These are phyloP conservation scores for Pitta sordida DNA, from an alignment of 2,113 vertebrate genomes.

Conservation along the genomic window DNA sequence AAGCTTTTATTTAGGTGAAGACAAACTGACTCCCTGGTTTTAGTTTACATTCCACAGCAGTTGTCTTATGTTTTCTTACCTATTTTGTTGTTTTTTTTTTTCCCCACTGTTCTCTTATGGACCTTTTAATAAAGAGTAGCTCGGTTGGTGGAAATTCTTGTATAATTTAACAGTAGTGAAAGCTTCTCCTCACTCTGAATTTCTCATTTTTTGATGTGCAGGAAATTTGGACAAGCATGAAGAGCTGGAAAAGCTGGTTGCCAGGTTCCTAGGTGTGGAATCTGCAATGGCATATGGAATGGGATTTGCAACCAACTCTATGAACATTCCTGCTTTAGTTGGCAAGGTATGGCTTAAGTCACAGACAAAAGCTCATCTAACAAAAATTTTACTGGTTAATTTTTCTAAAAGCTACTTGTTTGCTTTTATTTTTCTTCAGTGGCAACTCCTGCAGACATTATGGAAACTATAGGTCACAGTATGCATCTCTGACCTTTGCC, in stretches of 20 bases:
- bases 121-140: background rate
- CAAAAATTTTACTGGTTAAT: background rate
- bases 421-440: background rate
- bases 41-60: background rate
- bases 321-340: constrained; percentile 95
- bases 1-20: background rate
- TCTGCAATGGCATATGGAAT: constrained; percentile 93
- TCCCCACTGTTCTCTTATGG: background rate
- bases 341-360: constrained; percentile 82
- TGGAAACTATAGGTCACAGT: background rate
- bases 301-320: constrained; percentile 98
- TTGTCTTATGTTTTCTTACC: background rate
- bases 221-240: constrained; percentile 93
- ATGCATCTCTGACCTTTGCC: background rate
- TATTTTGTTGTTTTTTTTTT: background rate
- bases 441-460: background rate
- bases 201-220: constrained; percentile 62
- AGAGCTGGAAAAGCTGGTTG: constrained; percentile 88
- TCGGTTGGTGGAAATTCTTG: background rate
- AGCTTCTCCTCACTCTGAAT: background rate
- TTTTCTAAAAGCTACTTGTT: background rate
- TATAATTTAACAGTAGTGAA: background rate
- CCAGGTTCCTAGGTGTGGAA: constrained; percentile 91
- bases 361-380: background rate
- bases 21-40: background rate